Base-by-base conservation (phyloP, 2,797 vertebrate species). In the Botia almorhae region DNA sequence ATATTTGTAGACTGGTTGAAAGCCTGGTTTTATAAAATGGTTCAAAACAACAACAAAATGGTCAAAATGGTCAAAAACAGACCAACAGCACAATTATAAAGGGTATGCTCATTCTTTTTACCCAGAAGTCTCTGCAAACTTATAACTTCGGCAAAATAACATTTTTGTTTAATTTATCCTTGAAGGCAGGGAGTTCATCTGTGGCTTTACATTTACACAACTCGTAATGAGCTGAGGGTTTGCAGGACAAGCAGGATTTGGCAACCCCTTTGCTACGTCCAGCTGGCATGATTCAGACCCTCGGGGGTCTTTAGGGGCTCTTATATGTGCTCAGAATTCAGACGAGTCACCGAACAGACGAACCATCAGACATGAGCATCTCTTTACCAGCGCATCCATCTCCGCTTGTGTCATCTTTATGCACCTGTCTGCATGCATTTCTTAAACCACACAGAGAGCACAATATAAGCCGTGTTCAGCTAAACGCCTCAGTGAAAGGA, bases 281-380 rank as follows among this genome's bases (percentile, higher is more conserved):
- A 84, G 82, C 85, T 87, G 90, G 88, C 88, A 84, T 89, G 89
- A 91, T 81, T 87, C 85, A 87, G 88, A 83, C 84, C 87, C 88
- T 78, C 87, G 88, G 43, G 87, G 86, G 89, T 85, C 87, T 89
- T 89, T 83, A 85, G 88, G 86, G 86, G 86, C 86, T 88, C 85
- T 87, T 81, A 85, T 71, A 81, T 88, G 92, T 93, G 93, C 91
- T 74, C 83, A 85, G 93, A 92, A 94, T 94, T 67, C 88, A 90
- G 88, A 94, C 90, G 74, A 80, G 64, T 72, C 75, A 26, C 2
- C 78, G 10, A 77, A 81, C 80, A 72, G 29, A 71, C 56, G 43
- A 80, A 60, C 79, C 79, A 58, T 81, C 51, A 69, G 74, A 64
- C 43, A 82, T 58, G 51, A 74, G 12, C 51, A 80, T 80, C 51